These are phyloP conservation scores for Bradypodion ventrale DNA, from an alignment of 2,797 vertebrate species.

Conservation along the genomic window DNA sequence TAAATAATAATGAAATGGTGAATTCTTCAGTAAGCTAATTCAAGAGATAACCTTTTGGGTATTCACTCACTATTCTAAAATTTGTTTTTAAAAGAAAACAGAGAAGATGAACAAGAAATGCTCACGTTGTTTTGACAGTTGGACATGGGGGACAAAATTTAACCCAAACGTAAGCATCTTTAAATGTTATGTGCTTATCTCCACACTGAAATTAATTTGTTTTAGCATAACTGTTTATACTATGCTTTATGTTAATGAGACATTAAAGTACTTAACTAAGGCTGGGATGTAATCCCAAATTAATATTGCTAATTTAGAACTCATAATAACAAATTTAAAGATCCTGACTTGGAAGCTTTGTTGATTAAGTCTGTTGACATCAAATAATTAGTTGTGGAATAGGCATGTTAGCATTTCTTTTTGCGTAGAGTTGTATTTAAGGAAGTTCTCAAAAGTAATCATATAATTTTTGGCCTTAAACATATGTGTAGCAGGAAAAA, in stretches of 20 bases:
- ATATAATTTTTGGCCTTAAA: neutral
- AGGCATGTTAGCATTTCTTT: constrained; percentile 6
- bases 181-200: neutral
- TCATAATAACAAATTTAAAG: constrained; percentile 6
- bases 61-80: no score
- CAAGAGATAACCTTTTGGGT: neutral
- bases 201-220: neutral
- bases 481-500: neutral
- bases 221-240: neutral
- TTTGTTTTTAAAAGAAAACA: no score
- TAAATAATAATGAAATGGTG: neutral
- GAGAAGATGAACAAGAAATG: no score
- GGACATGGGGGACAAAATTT: neutral
- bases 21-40: neutral
- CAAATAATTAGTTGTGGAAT: neutral
- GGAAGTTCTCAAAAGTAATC: neutral
- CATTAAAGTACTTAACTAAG: constrained; percentile 35
- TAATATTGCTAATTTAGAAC: constrained; percentile 21
- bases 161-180: neutral
- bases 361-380: neutral
- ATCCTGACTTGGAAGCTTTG: neutral
- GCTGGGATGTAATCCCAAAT: constrained; percentile 10
- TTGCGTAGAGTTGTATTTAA: neutral
- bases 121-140: neutral
- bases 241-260: constrained; percentile 3